Evolutionary conservation across 2,888 invertebrate genomes (phyloP).

Genomic region (Alcis repandata): DNA sequence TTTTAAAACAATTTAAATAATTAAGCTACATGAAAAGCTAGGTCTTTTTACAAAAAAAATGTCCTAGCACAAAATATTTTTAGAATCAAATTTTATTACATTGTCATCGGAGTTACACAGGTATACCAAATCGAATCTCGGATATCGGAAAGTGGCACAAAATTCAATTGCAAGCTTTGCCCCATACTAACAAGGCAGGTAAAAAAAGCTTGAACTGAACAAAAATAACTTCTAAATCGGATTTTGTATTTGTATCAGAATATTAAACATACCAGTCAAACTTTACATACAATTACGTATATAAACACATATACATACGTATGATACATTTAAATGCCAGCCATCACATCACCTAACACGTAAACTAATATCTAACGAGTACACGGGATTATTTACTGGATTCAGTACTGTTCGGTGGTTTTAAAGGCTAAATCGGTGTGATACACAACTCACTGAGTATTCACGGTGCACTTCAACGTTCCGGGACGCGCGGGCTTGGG

Average conservation of each 20-base stretch:
- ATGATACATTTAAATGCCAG: slow-evolving; percentile 32
- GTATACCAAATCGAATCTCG: no score
- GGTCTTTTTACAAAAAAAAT: background rate
- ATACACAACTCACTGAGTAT: slow-evolving; percentile 80
- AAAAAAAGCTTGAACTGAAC: no score
- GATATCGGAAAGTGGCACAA: no score
- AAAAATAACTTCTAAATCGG: no score
- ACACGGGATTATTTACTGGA: slow-evolving; percentile 33
- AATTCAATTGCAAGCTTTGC: no score
- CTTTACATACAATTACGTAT: slow-evolving; percentile 31
- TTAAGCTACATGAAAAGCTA: background rate
- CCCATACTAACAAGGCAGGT: no score
- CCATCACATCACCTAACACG: slow-evolving; percentile 28
- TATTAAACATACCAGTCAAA: slow-evolving; percentile 29
- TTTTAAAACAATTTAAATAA: no score
- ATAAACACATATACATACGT: slow-evolving; percentile 21
- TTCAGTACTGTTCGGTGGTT: slow-evolving; percentile 40
- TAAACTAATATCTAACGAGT: slow-evolving; percentile 29
- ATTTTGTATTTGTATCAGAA: background rate
- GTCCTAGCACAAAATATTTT: no score
- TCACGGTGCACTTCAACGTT: slow-evolving; percentile 52
- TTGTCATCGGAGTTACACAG: no score
- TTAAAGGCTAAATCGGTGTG: slow-evolving; percentile 43
- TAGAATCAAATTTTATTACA: no score
- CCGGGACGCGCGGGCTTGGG: slow-evolving; percentile 63